Evolutionary conservation across 2,888 invertebrate genomes (phyloP).

Genomic region (Chironomus tentans): DNA sequence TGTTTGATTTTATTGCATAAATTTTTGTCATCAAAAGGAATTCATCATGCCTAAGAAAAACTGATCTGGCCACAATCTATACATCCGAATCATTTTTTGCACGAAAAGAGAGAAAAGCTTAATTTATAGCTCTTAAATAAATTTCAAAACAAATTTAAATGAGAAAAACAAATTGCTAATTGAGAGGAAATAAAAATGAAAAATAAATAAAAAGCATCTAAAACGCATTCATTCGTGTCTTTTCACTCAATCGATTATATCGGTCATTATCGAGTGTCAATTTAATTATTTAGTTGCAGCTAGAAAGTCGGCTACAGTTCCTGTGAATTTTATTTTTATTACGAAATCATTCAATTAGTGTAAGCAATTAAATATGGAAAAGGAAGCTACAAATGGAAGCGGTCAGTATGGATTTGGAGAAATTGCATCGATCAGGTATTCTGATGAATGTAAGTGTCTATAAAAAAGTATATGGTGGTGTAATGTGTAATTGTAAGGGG

Average conservation of each 20-base stretch:
- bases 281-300: background rate
- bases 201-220: background rate
- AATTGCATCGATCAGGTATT: background rate
- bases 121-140: no score
- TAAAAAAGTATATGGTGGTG: no score
- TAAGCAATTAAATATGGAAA: background rate
- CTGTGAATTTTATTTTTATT: background rate
- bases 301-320: background rate
- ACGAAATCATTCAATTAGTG: background rate
- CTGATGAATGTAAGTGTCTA: slow-evolving; percentile 17
- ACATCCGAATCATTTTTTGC: no score
- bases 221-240: background rate
- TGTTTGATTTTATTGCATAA: no score
- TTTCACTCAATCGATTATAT: background rate
- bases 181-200: background rate
- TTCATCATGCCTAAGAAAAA: no score
- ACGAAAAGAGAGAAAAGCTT: no score
- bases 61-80: no score
- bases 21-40: no score
- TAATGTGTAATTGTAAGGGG: no score
- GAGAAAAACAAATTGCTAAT: background rate
- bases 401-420: background rate
- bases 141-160: background rate
- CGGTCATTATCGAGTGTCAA: no score
- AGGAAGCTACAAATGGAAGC: no score